These are phyloP conservation scores for Epinephelus cyanopodus DNA, from an alignment of 2,113 vertebrate species.

Conservation along the genomic window DNA sequence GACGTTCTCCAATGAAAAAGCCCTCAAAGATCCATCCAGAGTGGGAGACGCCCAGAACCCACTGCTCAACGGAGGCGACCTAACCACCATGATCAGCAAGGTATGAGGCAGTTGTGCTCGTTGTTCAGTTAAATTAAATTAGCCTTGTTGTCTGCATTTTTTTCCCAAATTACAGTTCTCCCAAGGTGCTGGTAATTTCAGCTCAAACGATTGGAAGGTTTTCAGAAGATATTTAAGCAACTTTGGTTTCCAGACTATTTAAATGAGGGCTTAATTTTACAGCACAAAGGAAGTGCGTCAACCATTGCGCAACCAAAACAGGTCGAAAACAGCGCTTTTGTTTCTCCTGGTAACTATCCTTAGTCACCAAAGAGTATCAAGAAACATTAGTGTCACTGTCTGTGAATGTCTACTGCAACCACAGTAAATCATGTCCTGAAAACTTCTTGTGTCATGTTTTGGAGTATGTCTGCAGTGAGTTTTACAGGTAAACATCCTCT, in stretches of 20 bases:
- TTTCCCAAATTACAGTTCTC: not conserved
- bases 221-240: too few species aligned
- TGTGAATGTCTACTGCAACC: not conserved
- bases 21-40: slow-evolving; percentile 98
- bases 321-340: too few species aligned
- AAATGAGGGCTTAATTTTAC: too few species aligned
- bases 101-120: slow-evolving; percentile 42
- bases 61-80: slow-evolving; percentile 94
- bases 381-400: not conserved
- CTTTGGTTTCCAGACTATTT: too few species aligned
- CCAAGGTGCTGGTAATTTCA: not conserved
- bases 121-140: not conserved
- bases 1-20: slow-evolving; percentile 99
- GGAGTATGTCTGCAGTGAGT: not conserved
- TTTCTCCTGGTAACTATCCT: too few species aligned
- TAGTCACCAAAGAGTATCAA: not conserved
- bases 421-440: not conserved
- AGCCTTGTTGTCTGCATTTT: not conserved
- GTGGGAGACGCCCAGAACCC: slow-evolving; percentile 98
- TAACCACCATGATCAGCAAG: slow-evolving; percentile 98
- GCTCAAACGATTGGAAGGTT: not conserved
- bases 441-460: not conserved
- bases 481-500: not conserved
- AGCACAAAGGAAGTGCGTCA: too few species aligned
- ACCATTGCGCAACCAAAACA: too few species aligned